Evolutionary conservation across 1,140 invertebrate genomes (phyloP).

Genomic region (Aphis gossypii): DNA sequence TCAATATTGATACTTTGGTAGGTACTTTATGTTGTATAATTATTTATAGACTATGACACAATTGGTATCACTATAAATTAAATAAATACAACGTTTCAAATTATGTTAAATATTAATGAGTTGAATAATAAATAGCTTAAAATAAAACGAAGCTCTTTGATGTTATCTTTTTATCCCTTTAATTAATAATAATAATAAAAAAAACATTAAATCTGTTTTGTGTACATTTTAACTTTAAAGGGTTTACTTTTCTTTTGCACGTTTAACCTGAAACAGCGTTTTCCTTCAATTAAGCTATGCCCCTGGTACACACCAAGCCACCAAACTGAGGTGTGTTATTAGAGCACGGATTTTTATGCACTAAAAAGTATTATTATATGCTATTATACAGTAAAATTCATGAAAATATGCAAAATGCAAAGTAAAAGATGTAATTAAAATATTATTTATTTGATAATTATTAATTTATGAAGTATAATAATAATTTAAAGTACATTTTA

Average conservation of each 20-base stretch:
- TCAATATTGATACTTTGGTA: not conserved
- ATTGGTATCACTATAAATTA: not conserved
- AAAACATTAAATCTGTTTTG: not conserved
- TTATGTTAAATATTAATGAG: not conserved
- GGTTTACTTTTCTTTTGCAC: not conserved
- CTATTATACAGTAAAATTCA: not conserved
- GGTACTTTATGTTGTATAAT: not conserved
- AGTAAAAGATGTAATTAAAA: not conserved
- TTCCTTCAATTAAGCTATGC: not conserved
- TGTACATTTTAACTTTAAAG: not conserved
- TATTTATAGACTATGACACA: not conserved
- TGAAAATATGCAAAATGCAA: not conserved
- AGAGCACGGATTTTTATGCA: not conserved
- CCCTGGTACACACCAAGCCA: conserved; percentile 19
- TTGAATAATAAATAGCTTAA: not conserved
- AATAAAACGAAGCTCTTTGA: not conserved
- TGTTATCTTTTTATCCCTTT: not conserved
- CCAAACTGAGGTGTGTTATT: not conserved
- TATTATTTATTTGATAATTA: not conserved
- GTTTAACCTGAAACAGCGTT: not conserved
- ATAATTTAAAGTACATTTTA: not conserved
- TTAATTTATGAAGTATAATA: not conserved
- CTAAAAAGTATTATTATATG: not conserved
- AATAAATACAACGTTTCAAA: not conserved
- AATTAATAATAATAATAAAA: not conserved